Percentiles rank a stretch among this genome's conserved stretches.
phyloP scores from a whole-genome alignment of 2,113 vertebrate species.

The Gila orcuttii region DNA sequence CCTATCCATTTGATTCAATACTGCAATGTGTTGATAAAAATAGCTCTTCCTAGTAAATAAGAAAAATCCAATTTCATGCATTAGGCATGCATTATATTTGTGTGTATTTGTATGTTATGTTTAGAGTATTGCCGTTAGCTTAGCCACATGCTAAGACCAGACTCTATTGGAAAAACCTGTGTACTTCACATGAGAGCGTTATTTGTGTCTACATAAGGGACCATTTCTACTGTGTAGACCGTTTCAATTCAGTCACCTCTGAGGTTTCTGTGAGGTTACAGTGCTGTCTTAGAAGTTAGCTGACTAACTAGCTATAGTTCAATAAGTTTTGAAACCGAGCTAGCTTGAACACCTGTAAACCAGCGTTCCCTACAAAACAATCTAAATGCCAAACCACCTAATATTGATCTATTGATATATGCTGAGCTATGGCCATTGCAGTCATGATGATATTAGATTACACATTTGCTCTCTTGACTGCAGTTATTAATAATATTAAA shows the following conservation, averaged over 20 bases:
- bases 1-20: too few relatives aligned
- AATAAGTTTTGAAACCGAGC: not conserved
- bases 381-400: not conserved
- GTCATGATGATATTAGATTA: slow-evolving; percentile 23
- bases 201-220: not conserved
- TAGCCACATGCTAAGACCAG: too few relatives aligned
- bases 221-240: not conserved
- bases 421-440: not conserved
- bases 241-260: not conserved
- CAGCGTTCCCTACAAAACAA: not conserved
- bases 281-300: too few relatives aligned
- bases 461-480: not conserved
- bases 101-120: not conserved
- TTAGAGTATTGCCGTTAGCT: too few relatives aligned
- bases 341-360: not conserved
- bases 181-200: too few relatives aligned
- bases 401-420: not conserved
- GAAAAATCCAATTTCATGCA: not conserved
- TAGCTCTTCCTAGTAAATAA: not conserved
- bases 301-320: not conserved
- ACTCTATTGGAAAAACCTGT: too few relatives aligned
- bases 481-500: slow-evolving; percentile 6
- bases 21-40: not conserved
- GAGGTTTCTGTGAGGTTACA: not conserved
- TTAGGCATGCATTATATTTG: too few relatives aligned